Conservation (phyloP, 2,888 invertebrate species). For the Melanotus villosus region DNA sequence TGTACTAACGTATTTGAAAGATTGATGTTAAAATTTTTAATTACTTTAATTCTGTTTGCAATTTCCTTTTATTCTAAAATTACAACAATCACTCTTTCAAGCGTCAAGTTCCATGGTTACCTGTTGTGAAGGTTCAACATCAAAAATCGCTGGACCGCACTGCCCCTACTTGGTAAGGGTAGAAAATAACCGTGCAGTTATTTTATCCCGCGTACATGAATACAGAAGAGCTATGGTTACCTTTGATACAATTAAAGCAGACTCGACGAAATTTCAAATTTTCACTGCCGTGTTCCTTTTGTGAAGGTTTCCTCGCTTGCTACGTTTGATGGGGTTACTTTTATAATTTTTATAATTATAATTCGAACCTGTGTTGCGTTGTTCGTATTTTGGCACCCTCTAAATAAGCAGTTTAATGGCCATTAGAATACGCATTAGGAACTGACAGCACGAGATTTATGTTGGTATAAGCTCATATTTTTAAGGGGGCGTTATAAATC, state of each 20-base stretch:
- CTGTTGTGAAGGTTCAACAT: slow-evolving; percentile 46
- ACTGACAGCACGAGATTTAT: slow-evolving; percentile 46
- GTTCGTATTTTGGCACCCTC: slow-evolving; percentile 6
- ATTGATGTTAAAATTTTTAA: too few species aligned
- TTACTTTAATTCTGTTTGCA: too few species aligned
- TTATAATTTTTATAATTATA: slow-evolving; percentile 11
- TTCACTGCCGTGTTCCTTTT: neutral
- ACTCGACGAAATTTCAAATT: neutral
- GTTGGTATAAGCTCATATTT: slow-evolving; percentile 38
- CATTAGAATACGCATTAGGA: slow-evolving; percentile 47
- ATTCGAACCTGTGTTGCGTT: neutral
- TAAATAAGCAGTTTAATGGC: slow-evolving; percentile 20
- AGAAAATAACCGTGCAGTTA: slow-evolving; percentile 9
- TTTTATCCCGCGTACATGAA: neutral
- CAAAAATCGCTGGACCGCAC: slow-evolving; percentile 42
- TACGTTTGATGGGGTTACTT: neutral
- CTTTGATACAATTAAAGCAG: slow-evolving; percentile 35
- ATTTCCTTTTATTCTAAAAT: neutral
- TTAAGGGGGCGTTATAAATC: slow-evolving; percentile 31
- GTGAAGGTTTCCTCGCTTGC: neutral
- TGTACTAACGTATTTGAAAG: neutral
- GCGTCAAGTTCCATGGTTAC: slow-evolving; percentile 38
- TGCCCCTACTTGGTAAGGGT: slow-evolving; percentile 3
- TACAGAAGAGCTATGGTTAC: slow-evolving; percentile 24
- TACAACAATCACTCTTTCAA: neutral